A percentile compares a stretch with the other conserved stretches of the same genome.
Evolutionary conservation across 2,888 invertebrate genomes (phyloP).

Genomic region (Chaetoderma sp.): DNA sequence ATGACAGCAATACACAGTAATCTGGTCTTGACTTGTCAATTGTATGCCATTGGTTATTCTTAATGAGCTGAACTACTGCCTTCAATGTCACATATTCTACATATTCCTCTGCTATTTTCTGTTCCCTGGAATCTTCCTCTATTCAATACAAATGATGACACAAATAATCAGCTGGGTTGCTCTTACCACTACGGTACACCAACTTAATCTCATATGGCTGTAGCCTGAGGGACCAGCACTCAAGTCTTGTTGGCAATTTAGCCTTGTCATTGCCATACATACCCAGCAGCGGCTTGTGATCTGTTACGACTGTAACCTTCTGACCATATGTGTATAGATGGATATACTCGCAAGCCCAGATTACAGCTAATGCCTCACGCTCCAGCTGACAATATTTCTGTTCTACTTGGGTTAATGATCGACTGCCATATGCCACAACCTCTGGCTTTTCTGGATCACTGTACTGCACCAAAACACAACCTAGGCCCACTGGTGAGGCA

Average conservation of each 20-base stretch:
- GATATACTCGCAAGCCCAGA: slow-evolving; percentile 41
- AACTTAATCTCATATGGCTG: slow-evolving; percentile 32
- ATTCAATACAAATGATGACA: slow-evolving; percentile 40
- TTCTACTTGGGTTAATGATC: slow-evolving; percentile 14
- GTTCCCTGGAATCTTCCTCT: too few relatives aligned
- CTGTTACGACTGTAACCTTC: slow-evolving; percentile 35
- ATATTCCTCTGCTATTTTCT: too few relatives aligned
- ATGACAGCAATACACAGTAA: too few relatives aligned
- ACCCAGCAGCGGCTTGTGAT: slow-evolving; percentile 43
- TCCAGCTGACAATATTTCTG: slow-evolving; percentile 28
- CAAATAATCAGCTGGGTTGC: slow-evolving; percentile 43
- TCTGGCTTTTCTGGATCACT: too few relatives aligned
- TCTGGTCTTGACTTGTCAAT: too few relatives aligned
- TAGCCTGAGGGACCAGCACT: slow-evolving; percentile 36
- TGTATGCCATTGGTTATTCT: too few relatives aligned
- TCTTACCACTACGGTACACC: slow-evolving; percentile 34
- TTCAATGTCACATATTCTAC: too few relatives aligned
- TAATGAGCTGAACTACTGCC: too few relatives aligned
- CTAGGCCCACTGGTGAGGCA: slow-evolving; percentile 25
- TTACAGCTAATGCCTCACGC: slow-evolving; percentile 28
- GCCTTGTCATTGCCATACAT: slow-evolving; percentile 36
- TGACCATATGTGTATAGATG: slow-evolving; percentile 36
- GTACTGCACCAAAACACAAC: slow-evolving; percentile 22
- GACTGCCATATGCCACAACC: slow-evolving; percentile 18
- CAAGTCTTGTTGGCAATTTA: slow-evolving; percentile 30